Evolutionary conservation across 2,797 vertebrate species (phyloP).

Genomic region (Simalia tracyae): DNA sequence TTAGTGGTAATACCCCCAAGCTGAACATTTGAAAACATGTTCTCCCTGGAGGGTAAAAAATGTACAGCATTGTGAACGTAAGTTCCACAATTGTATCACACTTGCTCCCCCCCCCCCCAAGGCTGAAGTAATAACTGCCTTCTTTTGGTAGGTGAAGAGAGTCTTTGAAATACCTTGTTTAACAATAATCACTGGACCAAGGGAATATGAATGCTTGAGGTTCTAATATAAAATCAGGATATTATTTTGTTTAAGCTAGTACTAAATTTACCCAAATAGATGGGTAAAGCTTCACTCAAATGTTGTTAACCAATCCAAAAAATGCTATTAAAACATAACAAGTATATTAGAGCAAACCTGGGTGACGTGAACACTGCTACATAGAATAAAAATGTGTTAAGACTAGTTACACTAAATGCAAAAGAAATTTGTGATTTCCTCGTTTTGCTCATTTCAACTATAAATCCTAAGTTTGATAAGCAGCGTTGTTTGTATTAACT

Average conservation of each 20-base stretch:
- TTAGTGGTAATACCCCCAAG: conserved; percentile 33
- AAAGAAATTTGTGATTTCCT: conserved; percentile 67
- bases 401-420: conserved; percentile 62
- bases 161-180: conserved; percentile 57
- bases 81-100: conserved; percentile 65
- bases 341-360: conserved; percentile 66
- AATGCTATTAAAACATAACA: conserved; percentile 64
- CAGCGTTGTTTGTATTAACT: conserved; percentile 74
- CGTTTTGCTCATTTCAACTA: conserved; percentile 68
- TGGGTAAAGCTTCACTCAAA: conserved; percentile 49
- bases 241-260: conserved; percentile 58
- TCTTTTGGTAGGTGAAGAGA: conserved; percentile 58
- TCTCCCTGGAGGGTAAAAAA: conserved; percentile 36
- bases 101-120: conserved; percentile 58
- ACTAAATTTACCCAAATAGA: conserved; percentile 55
- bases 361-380: conserved; percentile 52
- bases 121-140: conserved; percentile 59
- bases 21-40: conserved; percentile 42
- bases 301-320: conserved; percentile 54
- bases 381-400: conserved; percentile 58
- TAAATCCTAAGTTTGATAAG: conserved; percentile 68
- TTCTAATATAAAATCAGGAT: conserved; percentile 51
- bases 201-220: conserved; percentile 53
- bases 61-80: conserved; percentile 63
- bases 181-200: conserved; percentile 62